Evolutionary conservation across 2,888 invertebrate genomes (phyloP).

Genomic region (Helicoverpa assulta): DNA sequence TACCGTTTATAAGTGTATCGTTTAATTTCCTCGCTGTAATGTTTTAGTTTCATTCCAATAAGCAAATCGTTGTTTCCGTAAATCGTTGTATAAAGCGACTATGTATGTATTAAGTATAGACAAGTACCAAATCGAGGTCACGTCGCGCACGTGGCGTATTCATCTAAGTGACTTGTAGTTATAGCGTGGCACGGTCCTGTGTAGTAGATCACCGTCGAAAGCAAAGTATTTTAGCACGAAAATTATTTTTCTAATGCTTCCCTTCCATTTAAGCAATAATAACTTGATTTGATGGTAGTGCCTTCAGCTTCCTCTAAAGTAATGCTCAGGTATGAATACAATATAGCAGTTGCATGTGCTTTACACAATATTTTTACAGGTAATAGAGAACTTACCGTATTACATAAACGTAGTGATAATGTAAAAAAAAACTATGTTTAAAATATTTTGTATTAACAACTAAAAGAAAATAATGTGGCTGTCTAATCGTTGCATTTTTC

Average conservation of each 20-base stretch:
- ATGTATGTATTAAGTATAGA: slow-evolving; percentile 65
- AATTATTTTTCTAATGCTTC: slow-evolving; percentile 88
- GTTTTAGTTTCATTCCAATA: slow-evolving; percentile 75
- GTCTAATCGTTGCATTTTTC: slow-evolving; percentile 88
- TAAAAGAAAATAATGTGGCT: slow-evolving; percentile 83
- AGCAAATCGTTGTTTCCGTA: slow-evolving; percentile 76
- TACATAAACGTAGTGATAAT: slow-evolving; percentile 86
- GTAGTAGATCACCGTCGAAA: slow-evolving; percentile 78
- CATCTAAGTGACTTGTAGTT: slow-evolving; percentile 76
- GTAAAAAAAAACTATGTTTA: slow-evolving; percentile 82
- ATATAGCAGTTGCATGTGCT: slow-evolving; percentile 86
- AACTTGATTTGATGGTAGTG: slow-evolving; percentile 87
- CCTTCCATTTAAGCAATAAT: slow-evolving; percentile 87
- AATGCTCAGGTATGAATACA: slow-evolving; percentile 79
- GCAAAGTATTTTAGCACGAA: slow-evolving; percentile 81
- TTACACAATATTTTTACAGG: slow-evolving; percentile 89
- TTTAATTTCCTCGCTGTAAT: slow-evolving; percentile 58
- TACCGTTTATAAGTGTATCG: slow-evolving; percentile 56
- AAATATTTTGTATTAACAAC: slow-evolving; percentile 85
- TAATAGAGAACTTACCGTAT: slow-evolving; percentile 87
- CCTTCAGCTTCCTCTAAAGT: slow-evolving; percentile 88
- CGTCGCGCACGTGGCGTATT: slow-evolving; percentile 63
- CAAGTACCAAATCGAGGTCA: slow-evolving; percentile 64
- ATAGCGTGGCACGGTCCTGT: slow-evolving; percentile 77
- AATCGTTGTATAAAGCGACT: slow-evolving; percentile 68